These are phyloP conservation scores for Cephonodes hylas DNA, from an alignment of 2,888 invertebrate species.

Conservation along the genomic window DNA sequence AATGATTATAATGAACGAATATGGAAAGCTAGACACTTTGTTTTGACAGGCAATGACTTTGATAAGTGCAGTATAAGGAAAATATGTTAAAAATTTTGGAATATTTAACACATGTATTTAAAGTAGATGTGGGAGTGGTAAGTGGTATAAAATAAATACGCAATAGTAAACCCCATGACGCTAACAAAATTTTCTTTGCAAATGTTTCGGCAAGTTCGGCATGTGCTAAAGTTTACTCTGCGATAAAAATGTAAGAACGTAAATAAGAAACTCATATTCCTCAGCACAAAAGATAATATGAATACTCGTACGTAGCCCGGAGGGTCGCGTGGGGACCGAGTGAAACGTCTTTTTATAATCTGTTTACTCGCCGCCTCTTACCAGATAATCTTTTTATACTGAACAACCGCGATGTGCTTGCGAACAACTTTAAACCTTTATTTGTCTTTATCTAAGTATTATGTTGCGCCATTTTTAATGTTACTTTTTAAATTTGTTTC, in stretches of 20 bases:
- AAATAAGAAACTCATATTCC: slow-evolving; percentile 19
- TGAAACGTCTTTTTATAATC: slow-evolving; percentile 73
- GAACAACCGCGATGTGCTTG: slow-evolving; percentile 56
- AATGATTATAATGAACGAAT: too few relatives aligned
- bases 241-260: slow-evolving; percentile 21
- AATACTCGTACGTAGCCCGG: slow-evolving; percentile 46
- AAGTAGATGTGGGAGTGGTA: too few relatives aligned
- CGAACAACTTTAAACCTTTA: slow-evolving; percentile 19
- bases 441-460: background rate
- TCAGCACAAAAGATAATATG: slow-evolving; percentile 22
- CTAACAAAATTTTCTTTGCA: background rate
- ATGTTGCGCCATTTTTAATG: background rate
- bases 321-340: slow-evolving; percentile 45
- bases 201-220: background rate
- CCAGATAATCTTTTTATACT: slow-evolving; percentile 70
- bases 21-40: too few relatives aligned
- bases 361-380: slow-evolving; percentile 69
- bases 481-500: too few relatives aligned
- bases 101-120: too few relatives aligned
- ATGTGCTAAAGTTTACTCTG: background rate
- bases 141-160: too few relatives aligned
- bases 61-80: too few relatives aligned
- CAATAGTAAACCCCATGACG: background rate
- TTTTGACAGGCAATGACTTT: too few relatives aligned
- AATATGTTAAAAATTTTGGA: too few relatives aligned